Evolutionary conservation across 1,140 invertebrate genomes (phyloP).

Genomic region (Drosophila orena): DNA sequence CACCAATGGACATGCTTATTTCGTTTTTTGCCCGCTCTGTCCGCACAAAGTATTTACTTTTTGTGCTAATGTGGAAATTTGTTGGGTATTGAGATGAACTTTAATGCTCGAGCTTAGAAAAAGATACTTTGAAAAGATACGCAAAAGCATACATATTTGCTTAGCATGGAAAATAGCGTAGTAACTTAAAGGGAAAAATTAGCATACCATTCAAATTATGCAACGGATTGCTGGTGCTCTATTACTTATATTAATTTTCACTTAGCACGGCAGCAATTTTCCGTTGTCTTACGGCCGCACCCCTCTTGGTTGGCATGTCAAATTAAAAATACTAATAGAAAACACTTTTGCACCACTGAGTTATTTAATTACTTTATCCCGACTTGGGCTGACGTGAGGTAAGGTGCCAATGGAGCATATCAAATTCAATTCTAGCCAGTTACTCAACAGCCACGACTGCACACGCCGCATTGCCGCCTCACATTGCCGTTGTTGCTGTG

Average conservation of each 20-base stretch:
- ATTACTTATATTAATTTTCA: not conserved
- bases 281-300: not conserved
- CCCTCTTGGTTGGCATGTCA: not conserved
- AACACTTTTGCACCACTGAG: slow-evolving; percentile 13
- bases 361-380: slow-evolving; percentile 43
- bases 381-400: slow-evolving; percentile 33
- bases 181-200: too few relatives aligned
- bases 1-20: slow-evolving; percentile 63
- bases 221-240: not conserved
- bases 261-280: not conserved
- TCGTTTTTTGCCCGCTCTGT: slow-evolving; percentile 28
- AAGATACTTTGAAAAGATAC: not conserved
- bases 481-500: slow-evolving; percentile 26
- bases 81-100: slow-evolving; percentile 20
- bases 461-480: slow-evolving; percentile 30
- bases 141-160: too few relatives aligned
- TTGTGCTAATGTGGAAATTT: slow-evolving; percentile 12
- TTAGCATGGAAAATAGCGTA: too few relatives aligned
- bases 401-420: slow-evolving; percentile 58
- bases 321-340: slow-evolving; percentile 14
- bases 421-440: slow-evolving; percentile 59
- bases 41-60: slow-evolving; percentile 35
- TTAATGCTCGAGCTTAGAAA: too few relatives aligned
- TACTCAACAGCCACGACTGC: slow-evolving; percentile 37
- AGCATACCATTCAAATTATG: not conserved